Evolutionary conservation across 2,888 invertebrate genomes (phyloP).

Genomic region (Tuberolachnus salignus): DNA sequence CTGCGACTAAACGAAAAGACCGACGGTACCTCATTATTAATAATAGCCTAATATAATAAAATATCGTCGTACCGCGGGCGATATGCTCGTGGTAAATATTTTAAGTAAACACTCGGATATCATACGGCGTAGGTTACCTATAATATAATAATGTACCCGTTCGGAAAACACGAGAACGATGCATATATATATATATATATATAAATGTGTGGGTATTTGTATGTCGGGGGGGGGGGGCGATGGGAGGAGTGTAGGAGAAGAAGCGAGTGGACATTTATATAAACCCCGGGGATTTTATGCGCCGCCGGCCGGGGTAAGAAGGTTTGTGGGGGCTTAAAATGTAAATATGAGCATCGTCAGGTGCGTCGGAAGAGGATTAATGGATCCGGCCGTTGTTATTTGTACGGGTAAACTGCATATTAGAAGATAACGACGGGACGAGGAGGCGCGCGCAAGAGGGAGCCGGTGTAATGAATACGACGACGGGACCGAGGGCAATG

Average conservation of each 20-base stretch:
- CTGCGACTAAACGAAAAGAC: no score
- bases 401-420: constrained; percentile 24
- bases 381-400: constrained; percentile 26
- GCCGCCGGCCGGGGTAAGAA: background rate
- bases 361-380: constrained; percentile 46
- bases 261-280: constrained; percentile 4
- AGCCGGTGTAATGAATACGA: no score
- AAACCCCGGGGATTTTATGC: constrained; percentile 24
- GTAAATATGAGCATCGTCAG: constrained; percentile 48
- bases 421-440: constrained; percentile 23
- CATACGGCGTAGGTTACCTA: background rate
- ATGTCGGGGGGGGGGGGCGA: background rate
- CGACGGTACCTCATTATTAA: no score
- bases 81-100: no score
- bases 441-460: background rate
- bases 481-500: no score
- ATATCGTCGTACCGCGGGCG: no score
- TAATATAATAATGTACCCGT: background rate
- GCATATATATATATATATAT: no score
- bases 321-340: constrained; percentile 22
- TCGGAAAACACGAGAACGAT: background rate
- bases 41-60: background rate
- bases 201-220: no score
- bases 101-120: no score
- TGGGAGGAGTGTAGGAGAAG: background rate